Evolutionary conservation across 2,113 vertebrate species (phyloP).

Genomic region (Blennius ocellaris): DNA sequence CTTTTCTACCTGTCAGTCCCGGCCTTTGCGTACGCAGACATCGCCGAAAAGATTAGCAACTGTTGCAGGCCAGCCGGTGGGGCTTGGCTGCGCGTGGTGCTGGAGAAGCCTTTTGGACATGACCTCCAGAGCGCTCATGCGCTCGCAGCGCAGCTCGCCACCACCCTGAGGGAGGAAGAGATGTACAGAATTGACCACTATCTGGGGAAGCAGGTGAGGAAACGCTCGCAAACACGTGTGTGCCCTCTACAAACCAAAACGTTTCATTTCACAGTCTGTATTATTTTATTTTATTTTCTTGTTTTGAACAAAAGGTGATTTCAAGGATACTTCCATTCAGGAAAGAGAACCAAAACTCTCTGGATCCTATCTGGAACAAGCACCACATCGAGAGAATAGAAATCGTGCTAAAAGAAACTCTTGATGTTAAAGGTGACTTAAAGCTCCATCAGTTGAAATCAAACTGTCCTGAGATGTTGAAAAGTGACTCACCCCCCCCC

Average conservation of each 20-base stretch:
- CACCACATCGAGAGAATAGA: slow-evolving; percentile 93
- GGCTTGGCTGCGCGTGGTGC: slow-evolving; percentile 91
- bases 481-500: not conserved
- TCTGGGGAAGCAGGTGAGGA: slow-evolving; percentile 93
- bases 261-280: slow-evolving; percentile 2
- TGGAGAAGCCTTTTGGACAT: slow-evolving; percentile 98
- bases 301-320: slow-evolving; percentile 84
- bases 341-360: slow-evolving; percentile 85
- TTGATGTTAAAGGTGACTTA: slow-evolving; percentile 90
- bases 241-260: not conserved
- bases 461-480: not conserved
- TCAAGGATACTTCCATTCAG: slow-evolving; percentile 95
- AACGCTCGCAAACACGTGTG: not conserved
- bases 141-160: slow-evolving; percentile 85
- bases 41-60: slow-evolving; percentile 87
- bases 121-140: slow-evolving; percentile 88
- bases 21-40: slow-evolving; percentile 89
- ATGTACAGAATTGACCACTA: slow-evolving; percentile 98
- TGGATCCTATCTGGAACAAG: slow-evolving; percentile 92
- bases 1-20: slow-evolving; percentile 97
- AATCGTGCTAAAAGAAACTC: slow-evolving; percentile 93
- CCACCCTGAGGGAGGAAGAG: slow-evolving; percentile 91
- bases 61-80: slow-evolving; percentile 85
- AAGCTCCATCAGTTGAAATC: not conserved
- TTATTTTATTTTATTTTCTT: not conserved